phyloP scores from a whole-genome alignment of 2,888 invertebrate species.

The Tetragonula carbonaria region DNA sequence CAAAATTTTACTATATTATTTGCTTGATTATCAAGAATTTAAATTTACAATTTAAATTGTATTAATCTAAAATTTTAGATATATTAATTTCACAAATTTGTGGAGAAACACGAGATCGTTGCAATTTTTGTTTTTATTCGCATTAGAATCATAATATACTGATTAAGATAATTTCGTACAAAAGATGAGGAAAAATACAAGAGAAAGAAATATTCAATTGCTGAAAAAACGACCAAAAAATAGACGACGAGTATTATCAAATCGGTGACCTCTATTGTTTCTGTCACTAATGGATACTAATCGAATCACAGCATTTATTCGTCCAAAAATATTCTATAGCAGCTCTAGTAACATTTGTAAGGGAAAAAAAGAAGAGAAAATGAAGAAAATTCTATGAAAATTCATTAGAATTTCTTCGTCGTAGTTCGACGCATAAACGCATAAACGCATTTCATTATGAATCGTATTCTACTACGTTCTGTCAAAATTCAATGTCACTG shows the following conservation, averaged over 20 bases:
- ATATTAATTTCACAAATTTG: neutral
- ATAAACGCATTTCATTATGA: slow-evolving; percentile 20
- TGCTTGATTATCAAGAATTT: neutral
- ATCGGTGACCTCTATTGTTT: neutral
- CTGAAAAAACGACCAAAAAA: neutral
- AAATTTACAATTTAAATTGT: too few species aligned
- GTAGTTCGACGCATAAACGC: slow-evolving; percentile 10
- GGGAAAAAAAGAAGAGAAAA: slow-evolving; percentile 1
- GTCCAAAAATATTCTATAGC: slow-evolving; percentile 39
- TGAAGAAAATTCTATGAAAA: neutral
- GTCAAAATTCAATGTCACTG: slow-evolving; percentile 76
- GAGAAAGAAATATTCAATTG: neutral
- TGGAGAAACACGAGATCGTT: neutral
- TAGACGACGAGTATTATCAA: neutral
- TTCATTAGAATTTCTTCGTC: neutral
- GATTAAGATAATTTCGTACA: neutral
- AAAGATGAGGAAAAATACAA: neutral
- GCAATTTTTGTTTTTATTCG: neutral
- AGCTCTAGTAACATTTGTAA: slow-evolving; percentile 18
- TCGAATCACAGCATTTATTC: neutral
- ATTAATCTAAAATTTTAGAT: too few species aligned
- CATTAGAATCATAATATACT: neutral
- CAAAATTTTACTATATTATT: neutral
- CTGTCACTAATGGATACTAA: slow-evolving; percentile 8
- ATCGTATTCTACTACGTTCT: slow-evolving; percentile 20